A percentile compares a stretch with the other conserved stretches of the same genome.
Evolutionary conservation across 1,140 invertebrate species (phyloP).

Genomic region (Phocides pigmalion): DNA sequence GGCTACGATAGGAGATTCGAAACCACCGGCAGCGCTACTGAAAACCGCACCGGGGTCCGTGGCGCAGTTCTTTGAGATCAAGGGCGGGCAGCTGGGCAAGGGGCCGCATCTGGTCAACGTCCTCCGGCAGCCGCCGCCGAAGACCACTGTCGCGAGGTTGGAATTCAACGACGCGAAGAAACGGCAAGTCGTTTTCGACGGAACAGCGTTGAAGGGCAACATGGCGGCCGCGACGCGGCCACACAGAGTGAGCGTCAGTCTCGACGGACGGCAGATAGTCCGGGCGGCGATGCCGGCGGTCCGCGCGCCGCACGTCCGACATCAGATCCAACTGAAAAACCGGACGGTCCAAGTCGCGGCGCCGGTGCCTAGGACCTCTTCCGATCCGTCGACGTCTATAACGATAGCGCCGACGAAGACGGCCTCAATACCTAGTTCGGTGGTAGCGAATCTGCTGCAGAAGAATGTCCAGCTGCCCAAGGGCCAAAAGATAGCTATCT

Average conservation of each 20-base stretch:
- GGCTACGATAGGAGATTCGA: slow-evolving; percentile 58
- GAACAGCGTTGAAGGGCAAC: slow-evolving; percentile 49
- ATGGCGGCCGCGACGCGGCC: slow-evolving; percentile 45
- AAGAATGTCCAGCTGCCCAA: slow-evolving; percentile 60
- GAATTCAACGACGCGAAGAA: slow-evolving; percentile 58
- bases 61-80: slow-evolving; percentile 72
- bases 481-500: slow-evolving; percentile 65
- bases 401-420: slow-evolving; percentile 51
- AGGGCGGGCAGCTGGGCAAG: slow-evolving; percentile 60
- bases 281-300: slow-evolving; percentile 53
- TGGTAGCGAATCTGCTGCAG: slow-evolving; percentile 70
- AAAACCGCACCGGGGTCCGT: slow-evolving; percentile 64
- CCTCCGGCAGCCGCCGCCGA: slow-evolving; percentile 58
- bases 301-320: slow-evolving; percentile 47
- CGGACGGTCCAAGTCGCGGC: slow-evolving; percentile 51
- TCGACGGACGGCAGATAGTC: slow-evolving; percentile 60
- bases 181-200: slow-evolving; percentile 56
- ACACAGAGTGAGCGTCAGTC: slow-evolving; percentile 53
- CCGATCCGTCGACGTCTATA: slow-evolving; percentile 55
- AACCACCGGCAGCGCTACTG: slow-evolving; percentile 50
- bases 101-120: slow-evolving; percentile 72
- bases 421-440: slow-evolving; percentile 57
- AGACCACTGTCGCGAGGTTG: slow-evolving; percentile 46
- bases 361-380: slow-evolving; percentile 35
- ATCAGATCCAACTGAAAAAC: slow-evolving; percentile 69